Base-by-base conservation (phyloP, 2,113 vertebrate genomes). In the Tricholaema leucomelas region DNA sequence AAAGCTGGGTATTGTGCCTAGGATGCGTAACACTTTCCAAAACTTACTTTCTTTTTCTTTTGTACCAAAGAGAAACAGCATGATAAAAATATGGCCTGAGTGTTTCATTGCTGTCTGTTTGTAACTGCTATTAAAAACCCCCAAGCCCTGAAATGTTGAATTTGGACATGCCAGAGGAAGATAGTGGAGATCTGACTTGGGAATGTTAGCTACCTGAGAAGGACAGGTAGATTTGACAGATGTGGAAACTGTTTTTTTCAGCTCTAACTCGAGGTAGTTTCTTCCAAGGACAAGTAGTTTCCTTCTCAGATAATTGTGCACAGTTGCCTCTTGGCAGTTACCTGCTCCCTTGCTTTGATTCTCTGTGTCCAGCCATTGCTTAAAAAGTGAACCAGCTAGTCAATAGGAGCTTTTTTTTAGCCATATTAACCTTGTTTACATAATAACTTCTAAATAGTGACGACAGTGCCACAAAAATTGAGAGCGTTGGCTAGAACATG, bases 21-120 rank as follows among this genome's bases (percentile, higher is more conserved):
- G 81, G 60, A 72, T 94, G 93, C 48, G 85, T 93, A 95, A 93
- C 54, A 74, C 87, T 96, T 95, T 95, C 91, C 87, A 85, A 81
- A 91, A 91, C 55, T 87, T 87, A n/a, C n/a, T n/a, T n/a, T n/a
- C n/a, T 91, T 60, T 61, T 66, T 91, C 25, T 65, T 50, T 88
- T 0, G 17, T 92, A 85, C 60, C 28, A 20, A 48, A 85, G 75
- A 93, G 89, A 87, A 92, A 50, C 31, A 72, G 56, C 64, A 10
- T 87, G 85, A 92, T 0, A 25, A 89, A 89, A 89, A 93, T 91
- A 79, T 61, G 92, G 93, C 75, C 75, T 0, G 2, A 83, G 61
- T 85, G 81, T 92, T 95, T 89, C 83, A 69, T 67, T 83, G 42
- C 80, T 36, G 40, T 82, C 20, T 4, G 10, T 67, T 85, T 73